phyloP scores from a whole-genome alignment of 2,797 vertebrate species.

The Fundulus diaphanus region DNA sequence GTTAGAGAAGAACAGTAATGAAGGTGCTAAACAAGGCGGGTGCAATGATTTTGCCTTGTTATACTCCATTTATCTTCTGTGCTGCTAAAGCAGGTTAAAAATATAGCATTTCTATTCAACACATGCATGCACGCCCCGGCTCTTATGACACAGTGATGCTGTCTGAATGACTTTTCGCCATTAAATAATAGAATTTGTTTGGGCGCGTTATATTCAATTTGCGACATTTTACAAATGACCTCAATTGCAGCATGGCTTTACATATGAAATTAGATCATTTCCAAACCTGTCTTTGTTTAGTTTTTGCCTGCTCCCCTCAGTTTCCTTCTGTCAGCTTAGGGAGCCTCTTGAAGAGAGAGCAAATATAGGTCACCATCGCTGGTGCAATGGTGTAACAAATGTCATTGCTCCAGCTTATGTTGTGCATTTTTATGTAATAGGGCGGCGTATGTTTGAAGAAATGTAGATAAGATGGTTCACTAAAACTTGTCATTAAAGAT shows the following conservation, averaged over 20 bases:
- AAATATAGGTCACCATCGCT: slow-evolving; percentile 73
- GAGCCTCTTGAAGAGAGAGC: slow-evolving; percentile 58
- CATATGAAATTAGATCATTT: slow-evolving; percentile 48
- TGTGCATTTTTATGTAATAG: slow-evolving; percentile 74
- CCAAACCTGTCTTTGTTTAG: slow-evolving; percentile 40
- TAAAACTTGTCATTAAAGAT: slow-evolving; percentile 38
- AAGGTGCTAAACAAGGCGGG: slow-evolving; percentile 34
- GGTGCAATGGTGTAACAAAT: slow-evolving; percentile 58
- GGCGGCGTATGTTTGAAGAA: slow-evolving; percentile 44
- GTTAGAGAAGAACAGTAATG: slow-evolving; percentile 29
- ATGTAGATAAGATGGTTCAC: slow-evolving; percentile 47
- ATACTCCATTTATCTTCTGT: slow-evolving; percentile 21
- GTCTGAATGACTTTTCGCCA: slow-evolving; percentile 17
- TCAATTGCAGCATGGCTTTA: slow-evolving; percentile 51
- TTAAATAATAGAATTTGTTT: slow-evolving; percentile 24
- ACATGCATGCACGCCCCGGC: not conserved
- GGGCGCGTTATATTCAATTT: slow-evolving; percentile 30
- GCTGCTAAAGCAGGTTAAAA: slow-evolving; percentile 20
- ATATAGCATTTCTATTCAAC: slow-evolving; percentile 21
- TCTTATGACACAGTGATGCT: not conserved
- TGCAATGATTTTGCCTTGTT: slow-evolving; percentile 43
- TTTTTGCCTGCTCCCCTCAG: slow-evolving; percentile 39
- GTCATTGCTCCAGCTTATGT: slow-evolving; percentile 52
- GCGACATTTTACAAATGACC: slow-evolving; percentile 63
- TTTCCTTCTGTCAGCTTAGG: slow-evolving; percentile 52